Conservation (phyloP, 2,113 vertebrate genomes). For the Ciconia boyciana region DNA sequence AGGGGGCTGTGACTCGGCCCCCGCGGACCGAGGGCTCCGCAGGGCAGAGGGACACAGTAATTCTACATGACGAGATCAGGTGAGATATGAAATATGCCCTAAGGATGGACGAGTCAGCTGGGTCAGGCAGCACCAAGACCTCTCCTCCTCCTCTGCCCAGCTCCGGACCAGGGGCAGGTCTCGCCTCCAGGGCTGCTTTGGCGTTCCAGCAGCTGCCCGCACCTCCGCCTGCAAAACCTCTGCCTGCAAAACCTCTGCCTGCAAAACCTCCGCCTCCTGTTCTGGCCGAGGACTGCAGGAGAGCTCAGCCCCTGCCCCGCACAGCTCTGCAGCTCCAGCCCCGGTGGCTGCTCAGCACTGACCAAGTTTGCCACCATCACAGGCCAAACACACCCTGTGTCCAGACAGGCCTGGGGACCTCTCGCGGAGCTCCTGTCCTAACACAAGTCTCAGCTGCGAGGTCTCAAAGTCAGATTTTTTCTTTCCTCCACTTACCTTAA, state of each 20-base stretch:
- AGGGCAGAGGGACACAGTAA: not conserved
- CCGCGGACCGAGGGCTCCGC: accelerated
- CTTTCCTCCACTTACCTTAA: not conserved
- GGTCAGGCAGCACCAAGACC: not conserved
- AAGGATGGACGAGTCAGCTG: not conserved
- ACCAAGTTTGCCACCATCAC: not conserved
- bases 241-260: not conserved
- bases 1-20: accelerated
- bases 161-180: not conserved
- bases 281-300: not conserved
- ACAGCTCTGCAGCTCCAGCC: not conserved
- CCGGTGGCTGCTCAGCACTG: not conserved
- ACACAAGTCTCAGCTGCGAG: accelerated
- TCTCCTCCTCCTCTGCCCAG: not conserved
- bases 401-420: not conserved
- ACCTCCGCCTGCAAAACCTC: not conserved
- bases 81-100: not conserved
- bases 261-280: not conserved
- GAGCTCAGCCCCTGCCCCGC: not conserved
- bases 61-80: not conserved
- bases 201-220: not conserved
- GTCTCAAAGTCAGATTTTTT: not conserved
- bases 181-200: not conserved
- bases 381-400: accelerated
- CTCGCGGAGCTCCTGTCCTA: not conserved